A percentile compares a stretch with the other conserved stretches of the same genome.
Conservation (phyloP, 2,888 invertebrate species). For the Eilema sororculum region DNA sequence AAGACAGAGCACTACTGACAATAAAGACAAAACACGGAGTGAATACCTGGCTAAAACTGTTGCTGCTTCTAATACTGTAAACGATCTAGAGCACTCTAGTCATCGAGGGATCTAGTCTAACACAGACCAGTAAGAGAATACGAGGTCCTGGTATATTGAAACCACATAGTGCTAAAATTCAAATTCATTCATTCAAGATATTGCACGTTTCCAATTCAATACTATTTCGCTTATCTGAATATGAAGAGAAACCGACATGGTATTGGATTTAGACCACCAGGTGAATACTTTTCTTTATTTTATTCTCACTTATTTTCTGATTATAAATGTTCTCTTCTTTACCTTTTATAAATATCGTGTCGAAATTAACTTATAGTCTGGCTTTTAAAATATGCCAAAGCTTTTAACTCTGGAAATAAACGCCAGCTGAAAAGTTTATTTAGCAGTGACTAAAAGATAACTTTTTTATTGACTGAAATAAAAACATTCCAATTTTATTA, state of each 20-base stretch:
- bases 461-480: neutral
- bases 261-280: conserved; percentile 7
- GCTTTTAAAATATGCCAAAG: neutral
- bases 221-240: neutral
- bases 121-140: neutral
- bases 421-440: neutral
- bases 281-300: conserved; percentile 7
- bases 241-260: conserved; percentile 2
- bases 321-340: conserved; percentile 2
- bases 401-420: neutral
- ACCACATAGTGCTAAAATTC: neutral
- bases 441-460: neutral
- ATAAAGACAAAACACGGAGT: neutral
- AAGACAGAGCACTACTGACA: too few species aligned
- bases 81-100: neutral
- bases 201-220: neutral
- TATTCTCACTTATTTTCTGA: conserved; percentile 2
- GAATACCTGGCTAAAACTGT: neutral
- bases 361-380: neutral
- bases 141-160: neutral
- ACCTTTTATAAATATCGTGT: neutral
- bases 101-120: neutral
- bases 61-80: neutral
- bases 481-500: neutral
- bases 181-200: conserved; percentile 8